Conservation (phyloP, 2,113 vertebrate genomes). For the Mus musculus region DNA sequence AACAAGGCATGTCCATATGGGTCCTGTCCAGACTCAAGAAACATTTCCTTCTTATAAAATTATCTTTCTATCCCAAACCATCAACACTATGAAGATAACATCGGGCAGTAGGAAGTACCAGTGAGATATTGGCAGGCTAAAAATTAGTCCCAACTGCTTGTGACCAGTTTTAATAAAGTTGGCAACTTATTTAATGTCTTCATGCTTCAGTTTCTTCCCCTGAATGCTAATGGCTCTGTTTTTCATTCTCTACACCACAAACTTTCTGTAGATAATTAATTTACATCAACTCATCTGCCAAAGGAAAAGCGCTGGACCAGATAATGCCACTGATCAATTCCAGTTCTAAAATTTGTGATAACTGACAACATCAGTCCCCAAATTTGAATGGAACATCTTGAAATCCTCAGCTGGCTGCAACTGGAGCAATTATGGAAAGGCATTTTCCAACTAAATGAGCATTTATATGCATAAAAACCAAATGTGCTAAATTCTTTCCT, state of each 20-base stretch:
- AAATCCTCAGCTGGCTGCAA: conserved; percentile 47
- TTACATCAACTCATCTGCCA: conserved; percentile 59
- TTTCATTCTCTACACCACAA: conserved; percentile 9
- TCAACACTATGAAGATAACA: neutral
- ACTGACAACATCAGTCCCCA: neutral
- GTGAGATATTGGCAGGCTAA: neutral
- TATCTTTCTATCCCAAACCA: neutral
- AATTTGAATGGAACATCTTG: neutral
- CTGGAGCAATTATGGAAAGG: neutral
- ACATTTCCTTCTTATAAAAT: neutral
- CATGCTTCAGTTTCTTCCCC: neutral
- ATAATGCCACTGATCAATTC: conserved; percentile 66
- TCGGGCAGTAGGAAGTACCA: neutral
- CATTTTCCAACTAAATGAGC: neutral
- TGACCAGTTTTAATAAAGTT: conserved; percentile 10
- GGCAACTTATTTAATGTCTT: conserved; percentile 9
- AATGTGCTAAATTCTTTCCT: neutral
- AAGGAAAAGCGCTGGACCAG: conserved; percentile 8
- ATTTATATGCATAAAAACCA: conserved; percentile 45
- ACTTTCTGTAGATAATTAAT: conserved; percentile 68
- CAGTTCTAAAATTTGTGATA: conserved; percentile 26
- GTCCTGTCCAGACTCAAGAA: neutral
- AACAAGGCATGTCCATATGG: neutral
- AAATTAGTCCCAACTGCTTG: neutral
- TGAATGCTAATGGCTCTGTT: conserved; percentile 36